Evolutionary conservation across 1,140 invertebrate genomes (phyloP).

Genomic region (Heliconius melpomene): DNA sequence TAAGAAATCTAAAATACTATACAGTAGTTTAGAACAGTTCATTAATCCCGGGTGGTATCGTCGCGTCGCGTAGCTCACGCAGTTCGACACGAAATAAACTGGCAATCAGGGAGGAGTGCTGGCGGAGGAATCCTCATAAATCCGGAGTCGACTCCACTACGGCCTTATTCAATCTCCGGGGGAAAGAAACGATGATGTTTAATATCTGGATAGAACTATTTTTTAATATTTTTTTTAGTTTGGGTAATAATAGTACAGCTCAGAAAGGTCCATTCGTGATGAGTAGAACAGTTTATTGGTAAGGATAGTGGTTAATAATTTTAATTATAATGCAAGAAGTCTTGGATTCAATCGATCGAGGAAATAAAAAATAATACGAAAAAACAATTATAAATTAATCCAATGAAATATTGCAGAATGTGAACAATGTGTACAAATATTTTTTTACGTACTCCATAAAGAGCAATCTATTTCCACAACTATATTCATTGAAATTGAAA

Average conservation of each 20-base stretch:
- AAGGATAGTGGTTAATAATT: too few species aligned
- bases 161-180: slow-evolving; percentile 74
- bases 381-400: neutral
- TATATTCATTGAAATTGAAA: too few species aligned
- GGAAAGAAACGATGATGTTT: slow-evolving; percentile 44
- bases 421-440: too few species aligned
- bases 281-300: too few species aligned
- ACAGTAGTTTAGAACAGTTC: slow-evolving; percentile 32
- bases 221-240: neutral
- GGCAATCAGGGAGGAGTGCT: slow-evolving; percentile 73
- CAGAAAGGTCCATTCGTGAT: too few species aligned
- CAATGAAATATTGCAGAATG: too few species aligned
- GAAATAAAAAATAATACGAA: too few species aligned
- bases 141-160: slow-evolving; percentile 67
- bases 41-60: slow-evolving; percentile 41
- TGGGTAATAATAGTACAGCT: too few species aligned
- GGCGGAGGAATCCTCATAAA: slow-evolving; percentile 75
- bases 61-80: slow-evolving; percentile 54
- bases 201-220: slow-evolving; percentile 40
- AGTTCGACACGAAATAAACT: slow-evolving; percentile 76
- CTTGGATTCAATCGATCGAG: too few species aligned
- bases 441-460: too few species aligned
- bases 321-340: too few species aligned
- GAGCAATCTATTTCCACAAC: too few species aligned
- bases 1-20: slow-evolving; percentile 11